Evolutionary conservation across 2,797 vertebrate genomes (phyloP), one percentile per base, ranked within the genome.

Genomic region (Chaetophractus vellerosus): DNA sequence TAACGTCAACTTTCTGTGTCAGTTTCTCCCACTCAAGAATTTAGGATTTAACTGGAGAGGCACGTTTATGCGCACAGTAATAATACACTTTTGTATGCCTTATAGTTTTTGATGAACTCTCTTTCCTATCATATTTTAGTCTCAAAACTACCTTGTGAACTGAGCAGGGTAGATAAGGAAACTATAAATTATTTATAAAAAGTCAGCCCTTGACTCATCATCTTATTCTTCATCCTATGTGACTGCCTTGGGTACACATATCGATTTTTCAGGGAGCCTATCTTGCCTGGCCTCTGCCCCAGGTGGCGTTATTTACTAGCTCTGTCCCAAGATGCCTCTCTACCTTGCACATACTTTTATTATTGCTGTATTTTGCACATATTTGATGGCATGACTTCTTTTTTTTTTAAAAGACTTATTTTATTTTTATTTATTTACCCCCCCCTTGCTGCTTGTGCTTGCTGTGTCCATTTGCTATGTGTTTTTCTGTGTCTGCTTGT

Each of bases 181-280:
- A 75, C 11, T 64, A 61, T 80, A 66, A 64, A 94, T 91, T 57
- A 86, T 87, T 94, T 68, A 82, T 82, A 86, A 19, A 55, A 87
- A 33, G 26, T 87, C 38, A 87, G 16, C 82, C 41, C 26, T 81
- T 88, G 59, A 68, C 52, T 80, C 76, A 28, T 68, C 15, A 14
- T 63, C 57, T 79, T 61, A n/a, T 61, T 86, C 19, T 79, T 64
- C 38, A 72, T 59, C 24, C 12, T 87, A 82, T 28, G 68, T 31
- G 41, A 82, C 15, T 82, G n/a, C 28, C n/a, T 91, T 75, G 33
- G 50, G 2, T 81, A 61, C 59, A 50, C 16, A 41, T 91, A 33
- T 69, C 52, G 83, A 80, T 90, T 57, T 9, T 4, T 80, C 28
- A 86, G 69, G 76, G 82, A 95, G n/a, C 15, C 7, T 24, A 52